A percentile compares a stretch with the other conserved stretches of the same genome.
phyloP scores from a whole-genome alignment of 2,113 vertebrate genomes.

The Heloderma charlesbogerti region DNA sequence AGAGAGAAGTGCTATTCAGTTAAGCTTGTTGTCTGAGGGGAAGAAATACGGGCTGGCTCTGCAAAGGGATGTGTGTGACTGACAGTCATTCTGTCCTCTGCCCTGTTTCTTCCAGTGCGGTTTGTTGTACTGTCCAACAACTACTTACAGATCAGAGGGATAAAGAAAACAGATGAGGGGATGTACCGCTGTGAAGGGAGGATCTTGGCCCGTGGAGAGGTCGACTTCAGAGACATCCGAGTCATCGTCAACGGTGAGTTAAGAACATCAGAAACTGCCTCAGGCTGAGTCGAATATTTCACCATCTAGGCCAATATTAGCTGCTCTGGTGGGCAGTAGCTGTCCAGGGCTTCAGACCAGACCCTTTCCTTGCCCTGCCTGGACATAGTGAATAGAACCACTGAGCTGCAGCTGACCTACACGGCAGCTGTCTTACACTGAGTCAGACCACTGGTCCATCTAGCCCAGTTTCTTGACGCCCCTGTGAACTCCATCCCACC shows the following conservation, averaged over 20 bases:
- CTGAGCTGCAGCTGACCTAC: too few species aligned
- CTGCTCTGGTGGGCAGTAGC: background rate
- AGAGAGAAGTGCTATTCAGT: fast-evolving
- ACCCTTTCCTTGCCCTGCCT: background rate
- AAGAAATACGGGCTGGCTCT: background rate
- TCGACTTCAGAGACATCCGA: constrained; percentile 93
- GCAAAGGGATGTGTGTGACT: background rate
- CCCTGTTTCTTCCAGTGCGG: constrained; percentile 82
- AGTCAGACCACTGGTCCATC: too few species aligned
- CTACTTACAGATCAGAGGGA: constrained; percentile 95
- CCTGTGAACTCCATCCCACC: background rate
- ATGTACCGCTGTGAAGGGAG: constrained; percentile 93
- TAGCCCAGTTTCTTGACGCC: too few species aligned
- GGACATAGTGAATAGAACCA: background rate
- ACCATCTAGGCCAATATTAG: background rate
- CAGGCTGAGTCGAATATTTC: background rate
- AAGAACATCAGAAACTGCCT: background rate
- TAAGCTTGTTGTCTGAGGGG: background rate
- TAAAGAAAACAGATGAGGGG: constrained; percentile 97
- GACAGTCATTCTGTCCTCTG: constrained; percentile 30
- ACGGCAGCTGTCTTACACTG: too few species aligned
- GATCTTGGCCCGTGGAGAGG: constrained; percentile 94
- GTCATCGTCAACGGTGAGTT: constrained; percentile 96
- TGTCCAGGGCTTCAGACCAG: background rate
- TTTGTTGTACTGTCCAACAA: constrained; percentile 93